Evolutionary conservation across 2,797 vertebrate species (phyloP).

Genomic region (Leuciscus waleckii): DNA sequence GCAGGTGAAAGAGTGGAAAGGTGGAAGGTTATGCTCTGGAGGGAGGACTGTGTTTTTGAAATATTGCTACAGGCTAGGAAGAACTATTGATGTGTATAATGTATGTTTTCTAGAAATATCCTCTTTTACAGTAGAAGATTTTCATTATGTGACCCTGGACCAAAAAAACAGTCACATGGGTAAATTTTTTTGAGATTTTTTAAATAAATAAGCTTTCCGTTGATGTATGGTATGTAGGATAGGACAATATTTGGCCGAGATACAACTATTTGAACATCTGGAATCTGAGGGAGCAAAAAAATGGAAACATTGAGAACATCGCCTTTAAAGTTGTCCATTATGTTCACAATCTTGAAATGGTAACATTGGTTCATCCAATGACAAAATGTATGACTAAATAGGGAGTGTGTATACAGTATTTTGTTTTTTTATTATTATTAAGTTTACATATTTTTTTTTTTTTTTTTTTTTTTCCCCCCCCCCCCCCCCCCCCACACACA

Average conservation of each 20-base stretch:
- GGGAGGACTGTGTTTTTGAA: conserved; percentile 61
- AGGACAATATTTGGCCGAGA: too few species aligned
- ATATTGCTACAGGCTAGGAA: conserved; percentile 49
- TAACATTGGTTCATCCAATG: not conserved
- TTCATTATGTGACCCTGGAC: not conserved
- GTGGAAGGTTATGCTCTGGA: conserved; percentile 69
- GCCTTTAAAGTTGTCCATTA: too few species aligned
- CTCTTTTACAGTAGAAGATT: not conserved
- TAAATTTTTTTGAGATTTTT: too few species aligned
- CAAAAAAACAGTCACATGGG: too few species aligned
- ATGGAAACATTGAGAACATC: too few species aligned
- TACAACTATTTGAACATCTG: too few species aligned
- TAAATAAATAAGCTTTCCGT: too few species aligned
- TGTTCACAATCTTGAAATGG: not conserved
- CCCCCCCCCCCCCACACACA: too few species aligned
- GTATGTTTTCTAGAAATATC: conserved; percentile 11
- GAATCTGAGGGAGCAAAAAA: too few species aligned
- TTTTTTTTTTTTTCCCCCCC: too few species aligned
- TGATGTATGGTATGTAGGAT: too few species aligned
- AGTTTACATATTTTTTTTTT: too few species aligned
- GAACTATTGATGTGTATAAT: conserved; percentile 20
- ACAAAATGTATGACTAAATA: not conserved
- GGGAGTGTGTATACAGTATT: not conserved
- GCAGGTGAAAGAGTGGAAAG: conserved; percentile 70
- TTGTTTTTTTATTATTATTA: not conserved